Evolutionary conservation across 2,797 vertebrate species (phyloP), one percentile per base, ranked within the genome.

Genomic region (Arremon brunneinucha): DNA sequence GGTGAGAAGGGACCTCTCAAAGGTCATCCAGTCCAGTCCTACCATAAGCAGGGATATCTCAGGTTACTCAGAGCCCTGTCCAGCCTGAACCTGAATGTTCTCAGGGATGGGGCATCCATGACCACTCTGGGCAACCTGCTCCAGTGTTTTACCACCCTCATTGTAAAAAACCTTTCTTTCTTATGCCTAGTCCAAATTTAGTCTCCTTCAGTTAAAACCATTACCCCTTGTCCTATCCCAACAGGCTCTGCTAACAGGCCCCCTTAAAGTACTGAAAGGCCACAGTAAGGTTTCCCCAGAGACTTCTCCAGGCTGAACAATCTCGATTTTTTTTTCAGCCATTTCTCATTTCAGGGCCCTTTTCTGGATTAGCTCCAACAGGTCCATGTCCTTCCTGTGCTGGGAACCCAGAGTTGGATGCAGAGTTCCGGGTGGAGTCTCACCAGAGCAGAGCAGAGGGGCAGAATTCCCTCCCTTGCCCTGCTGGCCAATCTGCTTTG

Each of bases 401-500:
- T 77, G 34, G 27, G 27, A 20, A 3, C 44, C 5, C 52, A 28
- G 27, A 8, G 16, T 22, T 47, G 46, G 30, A 21, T 47, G 59
- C 30, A 59, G 59, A 1, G 1, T 5, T 72, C 5, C 15, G 14
- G 3, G 16, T 28, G 59, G 59, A 20, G 22, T n/a, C 27, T 65
- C 72, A 52, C 4, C 28, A 64, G 44, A 57, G 64, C 19, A 37
- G 41, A 65, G 34, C 19, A 75, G 32, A 84, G 39, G 15, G 15
- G 4, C 52, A 60, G 46, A 60, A 60, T 53, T 3, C 11, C 39
- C 30, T 65, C 34, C 34, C 12, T 65, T 0, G 0, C 10, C 39
- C 15, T 59, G 34, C 59, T 52, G 39, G 1, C 52, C 22, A 24
- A 0, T 0, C 26, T 60, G 46, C 39, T 67, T 14, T 72, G 27